Base-by-base conservation (phyloP, 2,888 invertebrate genomes). In the Acanthococcus lagerstroemiae region DNA sequence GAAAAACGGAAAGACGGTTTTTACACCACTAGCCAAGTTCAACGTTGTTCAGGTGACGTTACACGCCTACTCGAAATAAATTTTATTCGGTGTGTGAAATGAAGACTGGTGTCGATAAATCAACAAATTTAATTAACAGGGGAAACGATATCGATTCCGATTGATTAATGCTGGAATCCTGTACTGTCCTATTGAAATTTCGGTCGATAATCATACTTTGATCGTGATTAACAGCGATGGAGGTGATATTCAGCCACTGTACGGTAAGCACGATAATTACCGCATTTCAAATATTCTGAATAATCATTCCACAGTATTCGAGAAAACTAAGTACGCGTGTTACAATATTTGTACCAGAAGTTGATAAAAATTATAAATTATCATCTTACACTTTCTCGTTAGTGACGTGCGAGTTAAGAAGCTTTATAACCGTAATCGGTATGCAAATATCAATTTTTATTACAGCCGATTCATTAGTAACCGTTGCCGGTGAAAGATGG, bases 401-500 rank as follows among this genome's bases (percentile, higher is more conserved):
- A 24, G n/a, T 15, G 9, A 24, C 22, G 6, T 50, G 12, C 50
- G 50, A n/a, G n/a, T n/a, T n/a, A 61, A 22, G n/a, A n/a, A n/a
- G n/a, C n/a, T n/a, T n/a, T n/a, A n/a, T n/a, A n/a, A n/a, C n/a
- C n/a, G n/a, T n/a, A n/a, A n/a, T n/a, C n/a, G n/a, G n/a, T n/a
- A n/a, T n/a, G n/a, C n/a, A n/a, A n/a, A n/a, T n/a, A n/a, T n/a
- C n/a, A n/a, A n/a, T n/a, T n/a, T n/a, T 66, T 26, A 55, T 74
- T 73, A 5, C 70, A 81, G 85, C 82, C 46, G 80, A 81, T 44
- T 81, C 84, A 0, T 73, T 86, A 58, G 88, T 92, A 3, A 86
- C 86, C 4, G 92, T 91, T 74, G 90, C 93, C 0, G 94, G 94
- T 0, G 94, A 94, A 75, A 79, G 93, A 46, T 94, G 86, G 74